Percentiles rank a stretch among this genome's conserved stretches.
phyloP scores from a whole-genome alignment of 2,797 vertebrate genomes.

The Pygocentrus nattereri region DNA sequence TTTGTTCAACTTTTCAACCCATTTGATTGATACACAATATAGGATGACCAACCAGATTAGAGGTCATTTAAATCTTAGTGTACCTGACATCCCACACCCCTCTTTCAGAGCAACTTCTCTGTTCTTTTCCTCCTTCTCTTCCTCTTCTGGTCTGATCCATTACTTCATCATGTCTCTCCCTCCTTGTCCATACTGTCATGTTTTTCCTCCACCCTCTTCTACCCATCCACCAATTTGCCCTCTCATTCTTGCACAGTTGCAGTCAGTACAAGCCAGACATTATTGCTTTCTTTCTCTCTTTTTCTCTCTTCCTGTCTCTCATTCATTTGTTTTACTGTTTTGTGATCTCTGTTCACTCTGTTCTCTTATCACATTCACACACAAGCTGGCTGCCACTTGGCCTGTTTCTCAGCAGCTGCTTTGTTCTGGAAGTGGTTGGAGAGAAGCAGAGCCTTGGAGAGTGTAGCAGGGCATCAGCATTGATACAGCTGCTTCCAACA shows the following conservation, averaged over 20 bases:
- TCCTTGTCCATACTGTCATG: slow-evolving; percentile 37
- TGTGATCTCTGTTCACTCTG: slow-evolving; percentile 50
- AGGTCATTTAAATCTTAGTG: neutral
- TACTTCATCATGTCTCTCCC: slow-evolving; percentile 50
- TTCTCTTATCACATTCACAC: slow-evolving; percentile 71
- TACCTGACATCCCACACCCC: neutral
- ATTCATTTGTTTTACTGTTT: slow-evolving; percentile 59
- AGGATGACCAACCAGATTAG: neutral
- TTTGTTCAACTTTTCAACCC: neutral
- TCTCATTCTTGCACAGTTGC: slow-evolving; percentile 57
- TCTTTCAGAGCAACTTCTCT: neutral
- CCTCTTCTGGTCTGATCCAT: slow-evolving; percentile 37
- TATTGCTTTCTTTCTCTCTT: neutral
- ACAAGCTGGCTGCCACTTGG: slow-evolving; percentile 53
- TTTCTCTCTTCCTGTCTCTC: slow-evolving; percentile 40
- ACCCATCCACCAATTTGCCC: slow-evolving; percentile 48
- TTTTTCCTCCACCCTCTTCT: slow-evolving; percentile 25
- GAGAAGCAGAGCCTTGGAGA: slow-evolving; percentile 68
- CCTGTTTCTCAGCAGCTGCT: slow-evolving; percentile 67
- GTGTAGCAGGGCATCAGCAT: slow-evolving; percentile 67
- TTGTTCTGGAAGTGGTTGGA: slow-evolving; percentile 57
- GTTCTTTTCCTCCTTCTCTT: slow-evolving; percentile 46
- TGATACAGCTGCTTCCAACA: slow-evolving; percentile 63
- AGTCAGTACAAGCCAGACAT: slow-evolving; percentile 35
- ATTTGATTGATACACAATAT: neutral